phyloP scores from a whole-genome alignment of 2,797 vertebrate species.

The Alauda arvensis region DNA sequence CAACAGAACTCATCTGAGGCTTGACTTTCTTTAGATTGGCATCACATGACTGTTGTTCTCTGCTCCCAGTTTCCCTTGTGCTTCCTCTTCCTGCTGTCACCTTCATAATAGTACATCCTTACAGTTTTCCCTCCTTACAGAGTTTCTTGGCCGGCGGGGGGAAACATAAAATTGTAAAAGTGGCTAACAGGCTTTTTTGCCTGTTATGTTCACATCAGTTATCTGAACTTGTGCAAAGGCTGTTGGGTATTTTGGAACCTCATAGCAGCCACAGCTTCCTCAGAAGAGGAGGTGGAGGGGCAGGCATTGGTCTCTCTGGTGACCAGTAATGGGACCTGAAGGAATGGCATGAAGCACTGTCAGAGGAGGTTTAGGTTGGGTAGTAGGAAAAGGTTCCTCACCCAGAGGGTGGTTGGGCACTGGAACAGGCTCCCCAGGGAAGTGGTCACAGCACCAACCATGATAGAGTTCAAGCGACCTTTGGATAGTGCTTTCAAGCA shows the following conservation, averaged over 20 bases:
- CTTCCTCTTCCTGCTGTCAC: background rate
- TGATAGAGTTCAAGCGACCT: background rate
- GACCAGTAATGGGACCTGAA: background rate
- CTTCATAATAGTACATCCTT: background rate
- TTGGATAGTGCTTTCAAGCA: background rate
- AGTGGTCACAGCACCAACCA: background rate
- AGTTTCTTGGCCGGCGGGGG: accelerated
- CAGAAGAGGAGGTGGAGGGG: background rate
- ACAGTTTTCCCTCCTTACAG: background rate
- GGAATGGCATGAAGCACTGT: background rate
- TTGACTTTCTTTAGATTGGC: background rate
- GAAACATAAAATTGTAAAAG: background rate
- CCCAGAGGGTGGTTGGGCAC: background rate
- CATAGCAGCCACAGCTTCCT: background rate
- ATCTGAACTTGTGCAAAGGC: background rate
- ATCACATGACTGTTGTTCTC: background rate
- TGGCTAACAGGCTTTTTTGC: background rate
- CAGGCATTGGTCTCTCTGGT: background rate
- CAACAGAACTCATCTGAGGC: background rate
- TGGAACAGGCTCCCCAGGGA: background rate
- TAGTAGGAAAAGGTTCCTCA: background rate
- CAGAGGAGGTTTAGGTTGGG: background rate
- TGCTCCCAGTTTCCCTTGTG: background rate
- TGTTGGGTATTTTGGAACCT: background rate
- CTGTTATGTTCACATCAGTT: background rate